Base-by-base conservation (phyloP, 1,140 invertebrate species). In the Ruditapes philippinarum region DNA sequence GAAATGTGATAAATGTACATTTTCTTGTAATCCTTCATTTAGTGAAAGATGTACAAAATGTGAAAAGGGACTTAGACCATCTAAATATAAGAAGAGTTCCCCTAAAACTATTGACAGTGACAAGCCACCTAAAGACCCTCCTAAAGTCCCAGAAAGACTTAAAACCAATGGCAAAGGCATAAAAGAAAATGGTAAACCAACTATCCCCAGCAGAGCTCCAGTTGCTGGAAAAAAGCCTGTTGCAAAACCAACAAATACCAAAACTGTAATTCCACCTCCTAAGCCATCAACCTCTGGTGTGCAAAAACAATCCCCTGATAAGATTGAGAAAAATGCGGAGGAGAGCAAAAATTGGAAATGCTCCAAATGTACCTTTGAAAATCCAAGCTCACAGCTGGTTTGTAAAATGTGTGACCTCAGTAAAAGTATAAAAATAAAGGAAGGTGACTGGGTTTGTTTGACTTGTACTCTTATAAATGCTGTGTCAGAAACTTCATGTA, bases 391-490 rank as follows among this genome's bases (percentile, higher is more conserved):
- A 31, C 38, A 45, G 17, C 45, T n/a, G 54, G 51, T 45, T 9
- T 93, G 92, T 91, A 79, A 51, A 36, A 84, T 92, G 51, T 93
- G 92, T 28, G 0, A 76, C 42, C 12, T 1, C 17, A 31, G 11
- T 80, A 84, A 81, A 51, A 62, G 40, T 42, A 31, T 54, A 22
- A 89, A 76, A 79, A 49, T 60, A 33, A 88, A 49, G 38, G 68
- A 70, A 40, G 76, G 65, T 31, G 98, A 98, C 96, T 98, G 98
- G 98, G 97, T 97, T 96, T 98, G 98, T 97, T 97, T 97, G 95
- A 97, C 97, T 95, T 98, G 98, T 96, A 97, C 97, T 96, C 97
- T 98, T 95, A 98, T 98, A 96, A 98, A 98, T 96, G 97, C 97
- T 89, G 98, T 97, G 68, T 98, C 98, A 95, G 97, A 97, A 95